Evolutionary conservation across 2,113 vertebrate species (phyloP).

Genomic region (Ammodytes dubius): DNA sequence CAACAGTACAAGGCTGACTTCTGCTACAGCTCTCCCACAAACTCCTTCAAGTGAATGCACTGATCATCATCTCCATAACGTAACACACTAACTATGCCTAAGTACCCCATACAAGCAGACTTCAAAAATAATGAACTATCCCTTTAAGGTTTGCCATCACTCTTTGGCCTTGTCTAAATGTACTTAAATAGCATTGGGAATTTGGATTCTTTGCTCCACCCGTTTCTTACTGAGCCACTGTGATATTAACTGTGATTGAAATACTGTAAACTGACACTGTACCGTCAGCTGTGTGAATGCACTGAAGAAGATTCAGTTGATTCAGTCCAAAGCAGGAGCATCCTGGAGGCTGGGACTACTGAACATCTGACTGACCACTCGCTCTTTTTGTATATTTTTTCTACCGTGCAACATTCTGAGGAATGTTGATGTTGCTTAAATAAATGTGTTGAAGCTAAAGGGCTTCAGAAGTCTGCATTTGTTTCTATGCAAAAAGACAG

Average conservation of each 20-base stretch:
- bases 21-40: no score
- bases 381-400: neutral
- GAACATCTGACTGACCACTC: neutral
- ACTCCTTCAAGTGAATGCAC: no score
- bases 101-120: no score
- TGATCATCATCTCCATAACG: no score
- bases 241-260: constrained; percentile 9
- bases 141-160: neutral
- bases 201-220: neutral
- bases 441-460: constrained; percentile 12
- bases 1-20: no score
- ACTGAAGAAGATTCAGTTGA: neutral
- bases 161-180: neutral
- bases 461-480: neutral
- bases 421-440: constrained; percentile 2
- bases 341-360: neutral
- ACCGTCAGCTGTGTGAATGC: neutral
- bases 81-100: no score
- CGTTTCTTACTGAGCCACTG: constrained; percentile 6
- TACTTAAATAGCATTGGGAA: neutral
- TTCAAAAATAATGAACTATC: no score
- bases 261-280: constrained; percentile 11
- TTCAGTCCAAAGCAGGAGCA: neutral
- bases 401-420: neutral
- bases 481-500: neutral